A percentile compares a stretch with the other conserved stretches of the same genome.
Evolutionary conservation across 37 sponge, comb jelly and placozoan genomes (phyloP).

Genomic region (Chondrilla cf. caribensis): DNA sequence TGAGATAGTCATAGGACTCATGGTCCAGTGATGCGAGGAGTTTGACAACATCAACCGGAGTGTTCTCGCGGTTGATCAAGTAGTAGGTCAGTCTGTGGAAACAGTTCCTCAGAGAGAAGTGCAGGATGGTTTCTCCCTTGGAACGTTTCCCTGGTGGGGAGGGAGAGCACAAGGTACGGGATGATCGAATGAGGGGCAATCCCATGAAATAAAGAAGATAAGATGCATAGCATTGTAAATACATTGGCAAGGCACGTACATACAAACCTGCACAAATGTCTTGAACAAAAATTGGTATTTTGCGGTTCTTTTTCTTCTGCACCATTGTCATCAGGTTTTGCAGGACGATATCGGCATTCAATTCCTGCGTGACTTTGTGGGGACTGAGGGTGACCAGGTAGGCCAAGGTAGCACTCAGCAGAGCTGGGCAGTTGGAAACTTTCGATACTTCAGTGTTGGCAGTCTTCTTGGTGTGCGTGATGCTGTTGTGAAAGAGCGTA

Average conservation of each 20-base stretch:
- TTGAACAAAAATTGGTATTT: background rate
- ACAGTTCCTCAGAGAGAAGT: background rate
- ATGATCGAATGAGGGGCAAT: too few relatives aligned
- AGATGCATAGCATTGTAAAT: too few relatives aligned
- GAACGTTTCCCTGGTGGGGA: conserved; percentile 6
- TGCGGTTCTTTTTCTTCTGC: background rate
- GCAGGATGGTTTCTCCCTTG: background rate
- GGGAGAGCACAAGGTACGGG: too few relatives aligned
- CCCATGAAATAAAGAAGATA: too few relatives aligned
- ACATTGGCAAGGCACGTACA: background rate
- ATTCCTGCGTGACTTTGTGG: background rate
- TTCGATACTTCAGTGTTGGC: too few relatives aligned
- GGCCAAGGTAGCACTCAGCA: background rate
- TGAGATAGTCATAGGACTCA: conserved; percentile 7
- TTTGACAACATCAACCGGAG: background rate
- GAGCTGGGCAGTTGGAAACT: background rate
- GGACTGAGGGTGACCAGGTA: conserved; percentile 7
- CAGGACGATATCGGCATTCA: background rate
- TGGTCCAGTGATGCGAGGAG: background rate
- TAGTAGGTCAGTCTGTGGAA: background rate
- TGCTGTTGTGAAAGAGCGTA: conserved; percentile 24
- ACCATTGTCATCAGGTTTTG: background rate
- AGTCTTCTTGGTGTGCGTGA: background rate
- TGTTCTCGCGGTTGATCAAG: background rate
- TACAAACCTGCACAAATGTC: conserved; percentile 6